Evolutionary conservation across 37 sponge, comb jelly and placozoan species (phyloP).

Genomic region (Axinella damicornis): DNA sequence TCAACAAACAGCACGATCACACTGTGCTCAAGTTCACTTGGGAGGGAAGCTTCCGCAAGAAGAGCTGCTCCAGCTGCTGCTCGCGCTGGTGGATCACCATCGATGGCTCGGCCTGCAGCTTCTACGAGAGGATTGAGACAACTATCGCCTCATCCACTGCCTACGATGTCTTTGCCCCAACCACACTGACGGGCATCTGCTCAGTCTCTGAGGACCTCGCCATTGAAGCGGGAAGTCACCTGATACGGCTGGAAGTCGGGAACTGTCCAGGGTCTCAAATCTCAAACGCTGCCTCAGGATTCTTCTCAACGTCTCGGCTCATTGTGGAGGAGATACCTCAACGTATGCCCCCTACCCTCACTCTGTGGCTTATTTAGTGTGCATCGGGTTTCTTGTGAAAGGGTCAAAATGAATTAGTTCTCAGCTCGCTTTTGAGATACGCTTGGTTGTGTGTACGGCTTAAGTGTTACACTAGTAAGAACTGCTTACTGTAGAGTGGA

Average conservation of each 20-base stretch:
- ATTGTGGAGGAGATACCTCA: constrained; percentile 68
- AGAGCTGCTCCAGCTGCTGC: constrained; percentile 63
- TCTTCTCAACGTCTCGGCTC: constrained; percentile 59
- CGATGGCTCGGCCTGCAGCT: constrained; percentile 51
- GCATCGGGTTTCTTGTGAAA: too few species aligned
- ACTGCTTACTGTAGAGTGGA: too few species aligned
- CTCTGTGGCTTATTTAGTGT: too few species aligned
- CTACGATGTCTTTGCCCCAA: constrained; percentile 55
- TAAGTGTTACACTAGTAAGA: not conserved
- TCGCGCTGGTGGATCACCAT: constrained; percentile 64
- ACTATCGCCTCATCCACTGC: constrained; percentile 21
- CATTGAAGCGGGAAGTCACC: constrained; percentile 1
- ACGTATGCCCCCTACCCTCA: too few species aligned
- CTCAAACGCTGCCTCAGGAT: constrained; percentile 56
- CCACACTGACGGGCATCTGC: constrained; percentile 65
- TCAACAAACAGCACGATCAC: constrained; percentile 49
- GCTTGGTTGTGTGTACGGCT: too few species aligned
- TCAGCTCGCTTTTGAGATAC: too few species aligned
- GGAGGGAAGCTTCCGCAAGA: constrained; percentile 76
- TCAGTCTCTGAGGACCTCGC: constrained; percentile 17
- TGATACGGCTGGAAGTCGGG: constrained; percentile 54
- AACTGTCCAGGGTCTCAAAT: constrained; percentile 42
- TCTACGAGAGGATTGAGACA: constrained; percentile 51
- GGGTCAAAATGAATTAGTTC: too few species aligned
- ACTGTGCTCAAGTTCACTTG: constrained; percentile 62